A percentile compares a stretch with the other conserved stretches of the same genome.
Conservation (phyloP, 2,888 invertebrate species). For the Euplagia quadripunctaria region DNA sequence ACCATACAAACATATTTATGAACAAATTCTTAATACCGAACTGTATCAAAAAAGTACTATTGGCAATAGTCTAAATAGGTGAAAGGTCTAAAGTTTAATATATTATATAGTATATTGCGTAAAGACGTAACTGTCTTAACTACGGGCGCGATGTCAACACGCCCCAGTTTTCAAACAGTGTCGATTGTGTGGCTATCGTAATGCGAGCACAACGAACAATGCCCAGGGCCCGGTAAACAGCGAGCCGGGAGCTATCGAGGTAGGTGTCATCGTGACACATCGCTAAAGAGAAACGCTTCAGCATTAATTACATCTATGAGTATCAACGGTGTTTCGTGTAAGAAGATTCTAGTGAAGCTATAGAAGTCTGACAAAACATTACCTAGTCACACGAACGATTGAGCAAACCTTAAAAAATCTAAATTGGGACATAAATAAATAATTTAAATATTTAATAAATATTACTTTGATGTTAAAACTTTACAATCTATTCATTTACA, state of each 20-base stretch:
- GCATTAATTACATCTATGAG: constrained; percentile 23
- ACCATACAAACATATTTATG: background rate
- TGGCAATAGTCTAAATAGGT: constrained; percentile 28
- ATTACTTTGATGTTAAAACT: constrained; percentile 48
- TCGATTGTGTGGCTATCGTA: constrained; percentile 57
- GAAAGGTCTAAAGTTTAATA: constrained; percentile 35
- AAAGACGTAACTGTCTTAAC: constrained; percentile 21
- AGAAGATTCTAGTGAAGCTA: constrained; percentile 38
- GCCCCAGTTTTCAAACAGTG: constrained; percentile 58
- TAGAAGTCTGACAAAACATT: constrained; percentile 63
- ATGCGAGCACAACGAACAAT: constrained; percentile 49
- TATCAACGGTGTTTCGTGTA: constrained; percentile 24
- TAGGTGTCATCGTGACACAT: constrained; percentile 23
- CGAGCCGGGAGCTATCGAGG: constrained; percentile 7
- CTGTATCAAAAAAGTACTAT: constrained; percentile 26
- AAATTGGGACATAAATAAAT: constrained; percentile 64
- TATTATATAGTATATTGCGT: constrained; percentile 36
- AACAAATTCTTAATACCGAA: constrained; percentile 16
- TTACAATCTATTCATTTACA: constrained; percentile 59
- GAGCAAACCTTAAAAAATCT: constrained; percentile 76
- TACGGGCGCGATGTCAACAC: constrained; percentile 28
- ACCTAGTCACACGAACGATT: constrained; percentile 70
- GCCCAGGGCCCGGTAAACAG: constrained; percentile 16
- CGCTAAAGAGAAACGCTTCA: constrained; percentile 17
- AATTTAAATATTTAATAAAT: constrained; percentile 53